Conservation (phyloP, 2,113 vertebrate species). For the Forbesichthys agassizii region DNA sequence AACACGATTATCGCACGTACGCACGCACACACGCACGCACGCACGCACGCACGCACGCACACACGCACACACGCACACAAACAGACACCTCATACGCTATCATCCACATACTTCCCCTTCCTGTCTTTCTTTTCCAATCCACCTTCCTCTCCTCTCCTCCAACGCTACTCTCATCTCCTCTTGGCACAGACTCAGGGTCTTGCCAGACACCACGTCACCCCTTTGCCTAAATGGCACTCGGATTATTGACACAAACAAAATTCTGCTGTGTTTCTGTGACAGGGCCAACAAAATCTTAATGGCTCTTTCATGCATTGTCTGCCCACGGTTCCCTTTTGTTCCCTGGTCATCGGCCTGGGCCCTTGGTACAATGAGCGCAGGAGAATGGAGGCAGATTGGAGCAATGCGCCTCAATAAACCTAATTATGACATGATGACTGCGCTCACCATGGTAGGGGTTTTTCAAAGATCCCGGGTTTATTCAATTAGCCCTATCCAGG, state of each 20-base stretch:
- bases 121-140: conserved; percentile 18
- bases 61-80: conserved; percentile 1
- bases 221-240: conserved; percentile 83
- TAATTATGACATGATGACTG: conserved; percentile 99
- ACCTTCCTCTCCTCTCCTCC: conserved; percentile 13
- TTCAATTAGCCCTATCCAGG: conserved; percentile 98
- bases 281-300: conserved; percentile 95
- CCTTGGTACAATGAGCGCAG: conserved; percentile 93
- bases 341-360: conserved; percentile 91
- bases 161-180: background rate
- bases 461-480: conserved; percentile 97
- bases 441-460: conserved; percentile 97
- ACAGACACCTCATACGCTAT: conserved; percentile 6
- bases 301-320: conserved; percentile 97
- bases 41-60: background rate
- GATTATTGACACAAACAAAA: conserved; percentile 99
- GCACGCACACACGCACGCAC: background rate
- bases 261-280: conserved; percentile 97
- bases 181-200: conserved; percentile 67
- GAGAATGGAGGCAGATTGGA: conserved; percentile 99
- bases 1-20: conserved; percentile 1
- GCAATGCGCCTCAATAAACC: conserved; percentile 99
- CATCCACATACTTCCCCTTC: conserved; percentile 11
- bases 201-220: conserved; percentile 42
- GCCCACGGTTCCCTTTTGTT: conserved; percentile 97